phyloP scores from a whole-genome alignment of 2,888 invertebrate species.

The Xestobium rufovillosum region DNA sequence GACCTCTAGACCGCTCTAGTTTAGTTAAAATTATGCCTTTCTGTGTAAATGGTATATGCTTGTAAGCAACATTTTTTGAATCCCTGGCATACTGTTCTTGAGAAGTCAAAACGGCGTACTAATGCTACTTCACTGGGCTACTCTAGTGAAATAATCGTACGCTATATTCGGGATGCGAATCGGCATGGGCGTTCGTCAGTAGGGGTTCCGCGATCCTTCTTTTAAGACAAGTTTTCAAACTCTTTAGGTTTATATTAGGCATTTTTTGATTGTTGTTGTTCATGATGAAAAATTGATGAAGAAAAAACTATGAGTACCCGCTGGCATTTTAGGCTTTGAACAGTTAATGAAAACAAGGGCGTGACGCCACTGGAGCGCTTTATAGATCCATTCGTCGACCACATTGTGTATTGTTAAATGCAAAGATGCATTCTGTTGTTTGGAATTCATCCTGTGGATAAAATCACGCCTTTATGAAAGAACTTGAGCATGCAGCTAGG shows the following conservation, averaged over 20 bases:
- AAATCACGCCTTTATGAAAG: constrained; percentile 32
- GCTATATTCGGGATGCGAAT: constrained; percentile 2
- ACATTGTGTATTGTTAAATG: constrained; percentile 24
- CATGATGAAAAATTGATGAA: too few species aligned
- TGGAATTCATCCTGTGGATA: constrained; percentile 33
- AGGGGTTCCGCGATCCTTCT: too few species aligned
- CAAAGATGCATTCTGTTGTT: constrained; percentile 28
- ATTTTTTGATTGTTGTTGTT: too few species aligned
- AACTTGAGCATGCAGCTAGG: too few species aligned
- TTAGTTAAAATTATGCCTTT: too few species aligned
- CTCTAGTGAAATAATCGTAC: constrained; percentile 24
- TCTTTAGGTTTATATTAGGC: too few species aligned
- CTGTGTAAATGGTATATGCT: too few species aligned
- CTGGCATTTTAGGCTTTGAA: too few species aligned
- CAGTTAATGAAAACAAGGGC: too few species aligned
- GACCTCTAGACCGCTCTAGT: too few species aligned
- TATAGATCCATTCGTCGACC: constrained; percentile 4
- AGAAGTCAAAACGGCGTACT: constrained; percentile 31
- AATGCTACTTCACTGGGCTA: constrained; percentile 26
- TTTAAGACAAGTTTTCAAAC: too few species aligned
- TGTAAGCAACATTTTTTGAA: neutral
- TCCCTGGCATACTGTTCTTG: constrained; percentile 19
- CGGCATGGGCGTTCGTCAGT: constrained; percentile 3
- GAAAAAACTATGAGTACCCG: too few species aligned
- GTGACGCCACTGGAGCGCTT: neutral